Evolutionary conservation across 2,113 vertebrate species (phyloP), one percentile per base, ranked within the genome.

Genomic region (Spea multiplicata): DNA sequence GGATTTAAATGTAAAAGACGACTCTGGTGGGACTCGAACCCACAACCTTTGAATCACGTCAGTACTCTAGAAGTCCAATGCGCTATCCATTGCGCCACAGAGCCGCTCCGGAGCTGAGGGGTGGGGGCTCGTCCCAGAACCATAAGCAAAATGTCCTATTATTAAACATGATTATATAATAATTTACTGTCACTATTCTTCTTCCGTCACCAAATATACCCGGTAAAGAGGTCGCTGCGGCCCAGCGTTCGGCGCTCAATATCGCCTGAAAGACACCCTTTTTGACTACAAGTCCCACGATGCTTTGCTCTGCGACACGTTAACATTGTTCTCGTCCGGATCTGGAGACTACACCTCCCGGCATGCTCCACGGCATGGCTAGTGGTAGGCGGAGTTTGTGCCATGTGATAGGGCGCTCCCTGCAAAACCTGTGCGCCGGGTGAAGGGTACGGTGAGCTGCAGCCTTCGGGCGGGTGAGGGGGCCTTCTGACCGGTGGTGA

Each of bases 1-100:
- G 1, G 30, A 30, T 30, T 30, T 30, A 30, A 88, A 87, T 50
- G 4, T 6, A 75, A 75, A n/a, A 74, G 9, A 0, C 91, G 91
- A 92, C 91, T 93, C 91, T 93, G 91, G 91, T 93, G 91, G 91
- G 91, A 93, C 89, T 93, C 91, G 91, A 93, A 91, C 91, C 91
- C 91, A 91, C 91, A 92, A 92, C 91, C 91, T 92, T 59, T 59
- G 55, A 59, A 59, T 59, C 9, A 9, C 55, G 2, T 59, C 55
- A 59, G 55, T 13, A 13, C 14, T 59, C 55, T 59, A 16, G 6
- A 17, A 64, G 87, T 90, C 88, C 88, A 90, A 90, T 90, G 88
- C 88, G 88, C 88, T 90, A 90, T 88, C 88, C 88, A 90, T 90
- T 90, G 88, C 88, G 88, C 88, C 88, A 90, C 88, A 89, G 86